Evolutionary conservation across 2,888 invertebrate species (phyloP), one percentile per base, ranked within the genome.

Genomic region (Dryocosmus kuriphilus): DNA sequence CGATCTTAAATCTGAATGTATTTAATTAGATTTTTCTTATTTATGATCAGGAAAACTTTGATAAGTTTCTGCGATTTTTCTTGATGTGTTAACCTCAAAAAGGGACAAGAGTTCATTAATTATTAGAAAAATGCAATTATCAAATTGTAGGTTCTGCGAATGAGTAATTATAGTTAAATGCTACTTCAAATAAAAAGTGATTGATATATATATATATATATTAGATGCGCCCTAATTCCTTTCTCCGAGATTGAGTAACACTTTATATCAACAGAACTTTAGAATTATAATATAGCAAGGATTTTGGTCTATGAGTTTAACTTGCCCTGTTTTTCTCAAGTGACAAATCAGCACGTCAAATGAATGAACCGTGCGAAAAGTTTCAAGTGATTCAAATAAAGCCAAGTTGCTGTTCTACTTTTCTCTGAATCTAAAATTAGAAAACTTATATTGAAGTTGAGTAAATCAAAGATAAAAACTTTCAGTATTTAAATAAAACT

Each of bases 261-360:
- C 41, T 46, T 41, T 16, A 46, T 27, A 67, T 67, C 27, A 46
- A 41, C 27, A 67, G 65, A 22, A 67, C 14, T 67, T 67, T 24
- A 24, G 24, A 24, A 19, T 67, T 41, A 16, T 63, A 41, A 41
- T 16, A 27, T 16, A 27, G 41, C 27, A 41, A 67, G 41, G 27
- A 67, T 67, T 41, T n/a, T 35, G 41, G 24, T 67, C 41, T 24
- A 67, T 67, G 27, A 27, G 41, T 67, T 61, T 46, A 46, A 46
- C 65, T 67, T 46, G 22, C 27, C 27, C 19, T 67, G 65, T 46
- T 41, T 27, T 67, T 67, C 41, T 41, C 65, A 19, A 67, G 65
- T 67, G 65, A 27, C 41, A 46, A 41, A 67, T 46, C 19, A 67
- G 24, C 27, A 27, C 16, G 41, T 6, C 41, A 19, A 41, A 67